Evolutionary conservation across 2,113 vertebrate genomes (phyloP), one percentile per base, ranked within the genome.

Genomic region (Zapus hudsonius): DNA sequence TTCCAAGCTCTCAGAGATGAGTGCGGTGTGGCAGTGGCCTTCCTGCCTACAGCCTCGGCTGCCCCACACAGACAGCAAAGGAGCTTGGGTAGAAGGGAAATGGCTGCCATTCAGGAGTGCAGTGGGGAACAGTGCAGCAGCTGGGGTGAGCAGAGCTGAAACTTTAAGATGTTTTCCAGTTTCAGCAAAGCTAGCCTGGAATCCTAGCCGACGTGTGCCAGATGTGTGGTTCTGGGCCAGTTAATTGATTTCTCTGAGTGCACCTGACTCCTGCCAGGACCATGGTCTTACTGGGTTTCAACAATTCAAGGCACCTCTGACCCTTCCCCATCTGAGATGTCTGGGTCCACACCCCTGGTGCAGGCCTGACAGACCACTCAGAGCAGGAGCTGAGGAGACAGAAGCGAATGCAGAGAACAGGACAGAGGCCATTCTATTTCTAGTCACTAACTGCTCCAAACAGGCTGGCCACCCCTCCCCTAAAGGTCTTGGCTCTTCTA

Each of bases 11-110:
- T 8, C 22, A 8, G 33, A 59, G 33, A 29, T 36, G 40, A 40
- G 15, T 5, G 7, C 17, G 25, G 55, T 1, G 29, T 1, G 7
- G 9, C 15, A 8, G 64, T 19, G 15, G 61, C 23, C 10, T 3
- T 8, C 19, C 0, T 47, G 3, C 25, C 33, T 15, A 59, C 29
- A 63, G 74, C 27, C 27, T 47, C 55, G 47, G 3, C 0, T 25
- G 10, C 4, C 67, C 19, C 2, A 13, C 66, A 4, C 2, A 82
- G 55, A 52, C 47, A 25, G 61, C 67, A 25, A 73, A 16, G 55
- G 25, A 2, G 15, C 44, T 5, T 23, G 61, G 23, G 67, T 17
- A 20, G 33, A n/a, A n/a, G 7, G 17, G 61, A 63, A 63, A 23
- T 27, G 61, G 23, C 23, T n/a, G 16, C 66, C 19, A 9, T 63